Base-by-base conservation (phyloP, 2,797 vertebrate genomes). In the Eulemur mongoz region DNA sequence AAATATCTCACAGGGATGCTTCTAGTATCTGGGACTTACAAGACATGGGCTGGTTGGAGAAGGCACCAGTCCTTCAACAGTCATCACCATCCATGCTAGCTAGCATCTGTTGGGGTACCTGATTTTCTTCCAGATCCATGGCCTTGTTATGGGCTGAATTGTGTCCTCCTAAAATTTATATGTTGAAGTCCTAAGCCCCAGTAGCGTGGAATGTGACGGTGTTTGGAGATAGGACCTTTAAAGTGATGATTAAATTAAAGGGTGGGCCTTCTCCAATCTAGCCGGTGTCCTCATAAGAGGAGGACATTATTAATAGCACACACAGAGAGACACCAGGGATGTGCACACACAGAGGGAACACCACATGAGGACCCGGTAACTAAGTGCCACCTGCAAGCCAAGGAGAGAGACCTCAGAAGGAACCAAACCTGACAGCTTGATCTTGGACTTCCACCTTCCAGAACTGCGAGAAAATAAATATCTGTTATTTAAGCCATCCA, bases 141-240 rank as follows among this genome's bases (percentile, higher is more conserved):
- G 13, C 10, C 5, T 6, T 30, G 2, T 73, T 54, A 4, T 4
- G 0, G 2, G 13, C 1, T 27, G 2, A 50, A 65, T 18, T 52
- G n/a, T 12, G 8, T 7, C 25, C 18, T 57, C 48, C 35, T 12
- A 15, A 57, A 57, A 65, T 65, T 45, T 10, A 11, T 23, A 32
- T n/a, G 2, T 8, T 30, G 5, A 52, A 75, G 52, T 25, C 30
- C 3, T 82, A 18, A 63, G 18, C 14, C 35, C 48, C 4, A 27
- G 17, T n/a, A 40, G 1, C 45, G 75, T 17, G 79, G 43, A 91
- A 50, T 50, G 7, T 30, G 69, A 52, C 8, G 22, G 2, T 48
- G 40, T 54, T 91, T 88, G 81, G 30, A 54, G 50, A 73, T 3
- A 52, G 25, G n/a, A 5, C 1, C 40, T 84, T 65, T 84, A 23